A percentile compares a stretch with the other conserved stretches of the same genome.
Conservation (phyloP, 2,797 vertebrate species). For the Gallirallus australis region DNA sequence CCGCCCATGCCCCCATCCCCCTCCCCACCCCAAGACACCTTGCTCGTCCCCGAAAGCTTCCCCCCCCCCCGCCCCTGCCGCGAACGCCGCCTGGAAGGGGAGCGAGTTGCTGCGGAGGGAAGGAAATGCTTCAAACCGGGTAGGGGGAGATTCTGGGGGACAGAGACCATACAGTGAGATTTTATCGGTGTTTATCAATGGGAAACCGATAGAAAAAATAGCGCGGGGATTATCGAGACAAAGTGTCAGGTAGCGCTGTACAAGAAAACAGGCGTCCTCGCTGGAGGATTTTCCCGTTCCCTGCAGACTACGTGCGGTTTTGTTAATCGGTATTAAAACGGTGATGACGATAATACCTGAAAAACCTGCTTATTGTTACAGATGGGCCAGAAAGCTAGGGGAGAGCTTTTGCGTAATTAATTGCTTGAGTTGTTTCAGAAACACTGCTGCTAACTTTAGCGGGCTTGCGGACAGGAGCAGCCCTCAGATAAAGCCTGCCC, state of each 20-base stretch:
- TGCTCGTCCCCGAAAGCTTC: background rate
- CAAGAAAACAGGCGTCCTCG: background rate
- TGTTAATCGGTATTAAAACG: background rate
- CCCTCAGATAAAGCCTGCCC: background rate
- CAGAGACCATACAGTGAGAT: background rate
- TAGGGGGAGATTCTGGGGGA: background rate
- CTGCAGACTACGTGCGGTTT: background rate
- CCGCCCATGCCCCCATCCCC: background rate
- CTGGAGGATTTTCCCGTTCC: background rate
- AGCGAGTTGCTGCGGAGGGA: background rate
- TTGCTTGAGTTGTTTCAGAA: background rate
- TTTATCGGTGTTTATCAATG: background rate
- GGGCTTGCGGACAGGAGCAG: background rate
- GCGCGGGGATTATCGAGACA: background rate
- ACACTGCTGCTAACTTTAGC: background rate
- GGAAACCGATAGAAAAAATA: background rate
- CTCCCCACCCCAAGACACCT: background rate
- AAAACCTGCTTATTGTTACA: constrained; percentile 31
- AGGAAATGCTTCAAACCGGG: background rate
- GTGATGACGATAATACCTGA: constrained; percentile 1
- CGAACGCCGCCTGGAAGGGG: background rate
- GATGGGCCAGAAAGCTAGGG: background rate
- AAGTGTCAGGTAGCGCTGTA: background rate
- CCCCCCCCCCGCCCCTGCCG: too few species aligned
- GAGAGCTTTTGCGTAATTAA: background rate